Conservation (phyloP, 92 coral and sea anemone genomes). For the Paramuricea clavata region DNA sequence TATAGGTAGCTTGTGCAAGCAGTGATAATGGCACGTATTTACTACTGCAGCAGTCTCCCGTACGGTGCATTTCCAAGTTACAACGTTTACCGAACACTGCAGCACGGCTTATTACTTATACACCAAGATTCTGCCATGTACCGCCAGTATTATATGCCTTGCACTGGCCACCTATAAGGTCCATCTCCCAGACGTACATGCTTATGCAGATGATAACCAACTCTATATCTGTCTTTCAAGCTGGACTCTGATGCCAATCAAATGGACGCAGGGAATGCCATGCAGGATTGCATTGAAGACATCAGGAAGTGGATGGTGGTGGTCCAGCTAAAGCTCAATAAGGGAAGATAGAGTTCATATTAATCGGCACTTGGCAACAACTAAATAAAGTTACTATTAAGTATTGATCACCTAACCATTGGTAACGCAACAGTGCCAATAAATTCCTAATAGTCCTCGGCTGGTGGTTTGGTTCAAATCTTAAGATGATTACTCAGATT, state of each 20-base stretch:
- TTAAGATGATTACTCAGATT: conserved; percentile 45
- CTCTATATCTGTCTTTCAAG: conserved; percentile 39
- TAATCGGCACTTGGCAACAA: conserved; percentile 36
- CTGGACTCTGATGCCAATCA: conserved; percentile 7
- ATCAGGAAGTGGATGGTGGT: conserved; percentile 46
- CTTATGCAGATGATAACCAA: conserved; percentile 57
- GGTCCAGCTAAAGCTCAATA: conserved; percentile 43
- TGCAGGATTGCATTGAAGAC: conserved; percentile 35
- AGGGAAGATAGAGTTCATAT: conserved; percentile 37
- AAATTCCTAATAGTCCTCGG: no score
- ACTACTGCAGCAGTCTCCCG: conserved; percentile 35
- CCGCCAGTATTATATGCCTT: no score
- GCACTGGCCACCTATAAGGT: not conserved
- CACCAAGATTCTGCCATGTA: not conserved
- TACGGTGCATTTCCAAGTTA: conserved; percentile 36
- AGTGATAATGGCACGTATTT: conserved; percentile 29
- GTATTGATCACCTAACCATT: conserved; percentile 35
- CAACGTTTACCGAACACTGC: conserved; percentile 32
- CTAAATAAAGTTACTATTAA: conserved; percentile 46
- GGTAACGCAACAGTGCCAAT: conserved; percentile 44
- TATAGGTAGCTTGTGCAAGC: not conserved
- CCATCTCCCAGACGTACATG: conserved; percentile 2
- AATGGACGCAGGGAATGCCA: conserved; percentile 11
- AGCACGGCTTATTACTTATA: conserved; percentile 27
- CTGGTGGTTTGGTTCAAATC: no score